Conservation (phyloP, 2,888 invertebrate species). For the Pseudococcus longispinus region DNA sequence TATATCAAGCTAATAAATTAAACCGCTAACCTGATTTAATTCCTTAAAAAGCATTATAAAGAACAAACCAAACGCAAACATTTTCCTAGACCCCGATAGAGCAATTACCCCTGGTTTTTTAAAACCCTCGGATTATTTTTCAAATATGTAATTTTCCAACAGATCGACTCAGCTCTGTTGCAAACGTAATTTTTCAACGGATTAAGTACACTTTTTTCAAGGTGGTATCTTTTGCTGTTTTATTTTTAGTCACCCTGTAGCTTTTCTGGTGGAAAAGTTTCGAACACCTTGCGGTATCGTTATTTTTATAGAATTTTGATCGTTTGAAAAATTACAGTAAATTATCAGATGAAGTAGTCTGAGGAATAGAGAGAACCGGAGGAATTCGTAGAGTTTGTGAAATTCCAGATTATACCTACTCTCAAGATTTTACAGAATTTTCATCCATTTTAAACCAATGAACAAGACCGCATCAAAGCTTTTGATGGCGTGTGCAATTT, state of each 20-base stretch:
- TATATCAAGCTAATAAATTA: not conserved
- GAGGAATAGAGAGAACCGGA: not conserved
- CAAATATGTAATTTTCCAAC: not conserved
- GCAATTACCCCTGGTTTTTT: not conserved
- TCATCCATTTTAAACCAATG: not conserved
- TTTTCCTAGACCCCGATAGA: not conserved
- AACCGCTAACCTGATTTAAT: slow-evolving; percentile 14
- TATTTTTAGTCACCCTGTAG: not conserved
- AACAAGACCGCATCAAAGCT: not conserved
- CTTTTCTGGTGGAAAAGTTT: not conserved
- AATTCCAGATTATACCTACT: not conserved
- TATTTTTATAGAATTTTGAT: not conserved
- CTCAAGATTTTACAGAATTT: no score
- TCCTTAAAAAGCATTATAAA: slow-evolving; percentile 17
- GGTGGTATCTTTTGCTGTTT: not conserved
- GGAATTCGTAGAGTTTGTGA: not conserved
- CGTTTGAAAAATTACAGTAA: not conserved
- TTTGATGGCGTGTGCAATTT: not conserved
- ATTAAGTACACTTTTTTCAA: no score
- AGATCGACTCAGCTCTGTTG: not conserved
- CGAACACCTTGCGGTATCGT: not conserved
- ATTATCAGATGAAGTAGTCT: not conserved
- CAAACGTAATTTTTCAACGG: not conserved
- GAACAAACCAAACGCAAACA: slow-evolving; percentile 26
- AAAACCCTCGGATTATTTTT: not conserved